Evolutionary conservation across 2,113 vertebrate species (phyloP).

Genomic region (Abramis brama): DNA sequence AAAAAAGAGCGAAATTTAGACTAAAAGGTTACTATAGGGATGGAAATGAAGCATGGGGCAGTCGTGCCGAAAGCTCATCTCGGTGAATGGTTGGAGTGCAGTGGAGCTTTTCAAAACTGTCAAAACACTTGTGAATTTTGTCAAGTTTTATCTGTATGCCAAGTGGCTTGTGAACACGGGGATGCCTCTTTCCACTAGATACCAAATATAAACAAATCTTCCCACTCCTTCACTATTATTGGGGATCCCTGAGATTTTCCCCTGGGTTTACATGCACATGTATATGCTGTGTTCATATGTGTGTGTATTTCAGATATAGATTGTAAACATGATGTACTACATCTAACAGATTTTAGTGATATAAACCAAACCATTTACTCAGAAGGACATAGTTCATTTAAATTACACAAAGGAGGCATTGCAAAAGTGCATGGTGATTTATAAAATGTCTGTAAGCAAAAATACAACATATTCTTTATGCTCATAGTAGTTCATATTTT

Average conservation of each 20-base stretch:
- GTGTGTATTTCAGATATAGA: not conserved
- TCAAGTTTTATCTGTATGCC: constrained; percentile 47
- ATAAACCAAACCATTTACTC: not conserved
- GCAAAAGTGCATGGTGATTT: not conserved
- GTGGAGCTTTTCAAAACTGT: constrained; percentile 46
- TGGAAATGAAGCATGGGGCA: constrained; percentile 54
- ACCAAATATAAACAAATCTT: constrained; percentile 63
- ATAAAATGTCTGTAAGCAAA: not conserved
- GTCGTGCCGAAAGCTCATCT: constrained; percentile 43
- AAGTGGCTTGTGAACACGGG: constrained; percentile 50
- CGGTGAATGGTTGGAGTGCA: constrained; percentile 31
- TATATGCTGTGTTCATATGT: not conserved
- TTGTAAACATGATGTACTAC: not conserved
- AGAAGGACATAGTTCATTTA: not conserved
- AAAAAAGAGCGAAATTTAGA: constrained; percentile 55
- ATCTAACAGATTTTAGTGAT: not conserved
- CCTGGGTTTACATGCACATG: not conserved
- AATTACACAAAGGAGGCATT: not conserved
- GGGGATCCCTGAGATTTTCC: constrained; percentile 13
- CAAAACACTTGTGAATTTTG: constrained; percentile 49
- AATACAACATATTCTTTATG: not conserved
- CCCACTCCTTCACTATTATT: constrained; percentile 49
- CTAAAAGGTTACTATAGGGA: constrained; percentile 49
- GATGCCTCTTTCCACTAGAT: constrained; percentile 23
- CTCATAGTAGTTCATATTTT: not conserved